Evolutionary conservation across 1,140 invertebrate genomes (phyloP).

Genomic region (Dinoponera quadriceps): DNA sequence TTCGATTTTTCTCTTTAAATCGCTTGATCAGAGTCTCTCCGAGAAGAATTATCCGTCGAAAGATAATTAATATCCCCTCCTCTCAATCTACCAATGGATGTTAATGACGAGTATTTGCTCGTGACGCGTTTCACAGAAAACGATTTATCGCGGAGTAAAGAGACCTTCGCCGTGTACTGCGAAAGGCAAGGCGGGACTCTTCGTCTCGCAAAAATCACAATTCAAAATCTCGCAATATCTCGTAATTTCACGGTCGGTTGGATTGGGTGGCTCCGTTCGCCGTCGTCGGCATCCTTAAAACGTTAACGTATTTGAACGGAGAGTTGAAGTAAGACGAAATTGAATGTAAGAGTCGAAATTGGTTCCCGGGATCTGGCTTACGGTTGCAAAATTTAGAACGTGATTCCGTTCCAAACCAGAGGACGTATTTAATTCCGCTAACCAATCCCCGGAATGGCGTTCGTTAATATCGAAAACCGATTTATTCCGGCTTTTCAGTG

Average conservation of each 20-base stretch:
- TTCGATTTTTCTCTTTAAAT: too few species aligned
- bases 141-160: background rate
- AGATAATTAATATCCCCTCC: background rate
- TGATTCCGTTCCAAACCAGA: slow-evolving; percentile 25
- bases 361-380: slow-evolving; percentile 52
- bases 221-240: slow-evolving; percentile 42
- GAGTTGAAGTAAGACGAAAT: slow-evolving; percentile 52
- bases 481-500: slow-evolving; percentile 44
- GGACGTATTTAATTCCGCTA: slow-evolving; percentile 60
- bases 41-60: too few species aligned
- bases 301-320: slow-evolving; percentile 50
- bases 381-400: slow-evolving; percentile 53
- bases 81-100: background rate
- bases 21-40: too few species aligned
- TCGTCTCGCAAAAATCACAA: slow-evolving; percentile 31
- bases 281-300: slow-evolving; percentile 41
- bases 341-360: slow-evolving; percentile 59
- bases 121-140: background rate
- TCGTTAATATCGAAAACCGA: slow-evolving; percentile 61
- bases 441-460: slow-evolving; percentile 38
- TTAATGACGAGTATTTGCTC: background rate
- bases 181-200: background rate
- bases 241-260: slow-evolving; percentile 40
- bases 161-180: background rate
- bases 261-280: background rate